Evolutionary conservation across 2,113 vertebrate species (phyloP), one percentile per base, ranked within the genome.

Genomic region (Mormyrus iriodes): DNA sequence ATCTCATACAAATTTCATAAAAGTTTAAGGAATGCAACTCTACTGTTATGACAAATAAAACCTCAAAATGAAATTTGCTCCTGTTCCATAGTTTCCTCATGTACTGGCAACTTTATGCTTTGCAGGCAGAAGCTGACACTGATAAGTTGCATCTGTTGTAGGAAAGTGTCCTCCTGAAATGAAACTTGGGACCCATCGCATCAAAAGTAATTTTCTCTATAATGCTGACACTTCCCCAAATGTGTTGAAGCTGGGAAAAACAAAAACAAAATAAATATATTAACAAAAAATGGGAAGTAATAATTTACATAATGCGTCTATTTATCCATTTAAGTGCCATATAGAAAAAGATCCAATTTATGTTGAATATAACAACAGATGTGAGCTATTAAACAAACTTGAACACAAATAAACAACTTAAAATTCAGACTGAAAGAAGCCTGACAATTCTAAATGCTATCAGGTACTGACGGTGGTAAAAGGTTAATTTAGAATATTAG

Each of bases 171-270:
- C 42, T 21, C n/a, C 39, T 42, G 61, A 89, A 89, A 73, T 27
- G 8, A 73, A 73, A 52, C 15, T 53, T 76, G 85, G 39, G 39
- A 58, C 39, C 46, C 42, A 35, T 24, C 69, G 83, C 85, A 55
- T 89, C 52, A 89, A 85, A 86, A 85, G 27, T 76, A 53, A 89
- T 89, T 85, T 89, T 44, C 55, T 21, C 24, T 85, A 65, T 13
- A 61, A n/a, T 85, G 79, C n/a, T 21, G 84, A 46, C 19, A 35
- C 27, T 76, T 73, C 61, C 48, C 51, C 24, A 49, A 89, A 86
- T 86, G 44, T 48, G 49, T 86, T 42, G 55, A 51, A 52, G 48
- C 4, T n/a, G 44, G 35, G 24, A 86, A 49, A 13, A 86, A 42
- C 48, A 89, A 86, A 27, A 87, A 27, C 31, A 79, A 76, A 89